These are phyloP conservation scores for Tetramorium bicarinatum DNA, from an alignment of 2,888 invertebrate genomes.

Conservation along the genomic window DNA sequence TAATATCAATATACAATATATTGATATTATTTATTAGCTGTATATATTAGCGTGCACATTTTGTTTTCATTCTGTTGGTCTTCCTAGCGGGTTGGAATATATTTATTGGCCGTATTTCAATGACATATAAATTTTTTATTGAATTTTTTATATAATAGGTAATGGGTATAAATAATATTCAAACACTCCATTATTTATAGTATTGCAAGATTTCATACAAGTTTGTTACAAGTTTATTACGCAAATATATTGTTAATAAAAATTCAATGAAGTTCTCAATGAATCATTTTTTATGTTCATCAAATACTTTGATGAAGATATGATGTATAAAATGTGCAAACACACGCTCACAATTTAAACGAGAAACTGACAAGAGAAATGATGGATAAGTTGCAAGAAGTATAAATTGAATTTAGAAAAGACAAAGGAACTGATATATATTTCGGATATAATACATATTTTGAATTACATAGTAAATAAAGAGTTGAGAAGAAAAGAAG, in stretches of 20 bases:
- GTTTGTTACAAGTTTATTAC: neutral
- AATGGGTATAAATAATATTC: neutral
- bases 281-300: neutral
- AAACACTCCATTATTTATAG: neutral
- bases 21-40: too few relatives aligned
- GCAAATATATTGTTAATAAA: conserved; percentile 12
- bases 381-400: too few relatives aligned
- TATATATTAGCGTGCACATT: neutral
- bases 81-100: neutral
- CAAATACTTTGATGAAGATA: too few relatives aligned
- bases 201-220: conserved; percentile 7
- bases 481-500: too few relatives aligned
- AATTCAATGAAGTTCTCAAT: neutral
- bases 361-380: too few relatives aligned
- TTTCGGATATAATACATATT: neutral
- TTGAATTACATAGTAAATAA: neutral
- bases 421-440: too few relatives aligned
- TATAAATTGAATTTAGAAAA: too few relatives aligned
- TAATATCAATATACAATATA: too few relatives aligned
- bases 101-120: neutral
- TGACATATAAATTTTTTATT: neutral
- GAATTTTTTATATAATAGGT: neutral
- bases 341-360: too few relatives aligned
- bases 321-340: too few relatives aligned
- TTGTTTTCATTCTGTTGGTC: neutral